A percentile compares a stretch with the other conserved stretches of the same genome.
Evolutionary conservation across 2,888 invertebrate species (phyloP).

Genomic region (Ceramica pisi): DNA sequence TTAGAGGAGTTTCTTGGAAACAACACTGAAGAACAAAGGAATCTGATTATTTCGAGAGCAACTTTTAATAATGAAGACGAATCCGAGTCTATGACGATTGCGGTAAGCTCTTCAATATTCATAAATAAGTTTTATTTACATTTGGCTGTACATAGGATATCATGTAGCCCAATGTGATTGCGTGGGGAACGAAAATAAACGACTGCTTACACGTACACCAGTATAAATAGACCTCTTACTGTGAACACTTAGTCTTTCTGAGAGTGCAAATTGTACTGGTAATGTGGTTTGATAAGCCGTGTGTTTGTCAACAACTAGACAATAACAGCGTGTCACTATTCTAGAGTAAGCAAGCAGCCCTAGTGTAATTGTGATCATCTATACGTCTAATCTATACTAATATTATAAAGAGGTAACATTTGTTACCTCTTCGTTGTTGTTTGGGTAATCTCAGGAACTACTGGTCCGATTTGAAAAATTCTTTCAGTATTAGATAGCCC

Average conservation of each 20-base stretch:
- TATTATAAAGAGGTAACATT: too few relatives aligned
- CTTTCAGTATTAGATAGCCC: too few relatives aligned
- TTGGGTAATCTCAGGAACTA: too few relatives aligned
- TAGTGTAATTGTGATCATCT: not conserved
- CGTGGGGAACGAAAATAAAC: not conserved
- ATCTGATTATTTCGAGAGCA: conserved; percentile 15
- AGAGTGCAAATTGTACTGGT: not conserved
- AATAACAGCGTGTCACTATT: too few relatives aligned
- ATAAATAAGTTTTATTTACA: too few relatives aligned
- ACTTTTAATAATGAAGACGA: conserved; percentile 46
- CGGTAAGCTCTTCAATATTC: conserved; percentile 27
- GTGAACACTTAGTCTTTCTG: not conserved
- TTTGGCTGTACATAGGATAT: too few relatives aligned
- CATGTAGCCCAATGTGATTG: not conserved
- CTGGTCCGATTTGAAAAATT: too few relatives aligned
- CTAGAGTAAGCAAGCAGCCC: too few relatives aligned
- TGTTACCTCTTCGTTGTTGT: too few relatives aligned
- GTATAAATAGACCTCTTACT: not conserved
- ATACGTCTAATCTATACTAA: too few relatives aligned
- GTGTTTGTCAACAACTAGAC: not conserved
- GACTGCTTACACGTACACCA: not conserved
- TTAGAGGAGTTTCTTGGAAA: conserved; percentile 51
- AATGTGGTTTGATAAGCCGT: not conserved
- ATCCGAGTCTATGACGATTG: conserved; percentile 8
- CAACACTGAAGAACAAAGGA: conserved; percentile 46